Evolutionary conservation across 2,797 vertebrate species (phyloP).

Genomic region (Halcyon chelicuti): DNA sequence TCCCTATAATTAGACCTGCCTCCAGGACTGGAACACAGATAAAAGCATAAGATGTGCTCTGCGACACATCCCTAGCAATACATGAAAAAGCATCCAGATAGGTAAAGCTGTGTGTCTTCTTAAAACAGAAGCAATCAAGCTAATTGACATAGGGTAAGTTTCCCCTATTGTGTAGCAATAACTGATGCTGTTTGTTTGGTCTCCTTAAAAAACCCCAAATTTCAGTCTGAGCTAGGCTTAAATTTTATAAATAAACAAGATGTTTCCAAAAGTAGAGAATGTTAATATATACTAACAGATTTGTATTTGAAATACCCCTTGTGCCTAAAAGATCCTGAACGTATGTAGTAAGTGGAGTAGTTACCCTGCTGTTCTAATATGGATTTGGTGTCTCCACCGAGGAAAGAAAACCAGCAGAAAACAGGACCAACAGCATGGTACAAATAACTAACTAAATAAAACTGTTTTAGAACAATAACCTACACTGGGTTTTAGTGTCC

Average conservation of each 20-base stretch:
- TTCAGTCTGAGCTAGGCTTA: background rate
- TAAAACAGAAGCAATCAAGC: background rate
- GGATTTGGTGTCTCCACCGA: background rate
- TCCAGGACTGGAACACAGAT: background rate
- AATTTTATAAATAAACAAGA: background rate
- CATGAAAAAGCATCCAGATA: background rate
- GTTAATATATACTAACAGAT: background rate
- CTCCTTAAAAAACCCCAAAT: background rate
- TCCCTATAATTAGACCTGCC: background rate
- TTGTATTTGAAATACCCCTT: background rate
- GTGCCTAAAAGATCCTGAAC: background rate
- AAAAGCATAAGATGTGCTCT: background rate
- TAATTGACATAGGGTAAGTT: background rate
- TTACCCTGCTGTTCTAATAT: background rate
- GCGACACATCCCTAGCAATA: background rate
- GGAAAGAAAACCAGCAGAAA: background rate
- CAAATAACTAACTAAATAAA: background rate
- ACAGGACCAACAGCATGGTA: background rate
- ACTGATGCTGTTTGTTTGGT: background rate
- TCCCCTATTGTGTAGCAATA: background rate
- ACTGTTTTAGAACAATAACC: background rate
- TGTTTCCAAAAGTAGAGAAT: background rate
- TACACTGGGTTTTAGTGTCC: background rate
- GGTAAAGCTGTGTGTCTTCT: fast-evolving
- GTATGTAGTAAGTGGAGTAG: background rate